Percentiles rank a stretch among this genome's conserved stretches.
Evolutionary conservation across 2,888 invertebrate species (phyloP).

Genomic region (Eupithecia abbreviata): DNA sequence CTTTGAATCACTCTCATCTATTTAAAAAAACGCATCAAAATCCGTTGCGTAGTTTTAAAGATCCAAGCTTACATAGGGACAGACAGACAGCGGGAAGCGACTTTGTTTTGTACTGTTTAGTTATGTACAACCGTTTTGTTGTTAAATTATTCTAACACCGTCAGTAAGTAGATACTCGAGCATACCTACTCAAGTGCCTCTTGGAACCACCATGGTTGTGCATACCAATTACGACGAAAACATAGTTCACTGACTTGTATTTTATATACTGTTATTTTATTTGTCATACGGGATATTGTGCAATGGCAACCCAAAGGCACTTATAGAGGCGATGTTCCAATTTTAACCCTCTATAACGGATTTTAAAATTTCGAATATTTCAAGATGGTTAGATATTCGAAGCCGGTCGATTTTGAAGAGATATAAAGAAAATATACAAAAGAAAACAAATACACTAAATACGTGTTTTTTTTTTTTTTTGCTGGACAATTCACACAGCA

Average conservation of each 20-base stretch:
- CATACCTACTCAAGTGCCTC: conserved; percentile 21
- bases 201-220: conserved; percentile 27
- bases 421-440: too few relatives aligned
- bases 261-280: conserved; percentile 33
- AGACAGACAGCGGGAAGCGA: too few relatives aligned
- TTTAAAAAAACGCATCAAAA: too few relatives aligned
- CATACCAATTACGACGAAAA: conserved; percentile 31
- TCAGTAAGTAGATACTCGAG: conserved; percentile 4
- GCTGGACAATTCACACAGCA: too few relatives aligned
- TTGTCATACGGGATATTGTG: conserved; percentile 27
- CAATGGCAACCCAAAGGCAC: conserved; percentile 23
- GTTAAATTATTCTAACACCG: conserved; percentile 7
- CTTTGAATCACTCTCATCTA: too few relatives aligned
- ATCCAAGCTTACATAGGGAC: too few relatives aligned
- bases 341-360: conserved; percentile 7
- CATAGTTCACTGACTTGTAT: conserved; percentile 26
- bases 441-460: too few relatives aligned
- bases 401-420: too few relatives aligned
- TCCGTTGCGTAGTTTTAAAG: too few relatives aligned
- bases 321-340: conserved; percentile 25
- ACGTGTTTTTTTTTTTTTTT: too few relatives aligned
- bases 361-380: neutral
- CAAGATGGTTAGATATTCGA: neutral
- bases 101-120: too few relatives aligned
- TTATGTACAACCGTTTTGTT: neutral